Percentiles rank a stretch among this genome's conserved stretches.
phyloP scores from a whole-genome alignment of 1,140 invertebrate species.

The Anastrepha ludens region DNA sequence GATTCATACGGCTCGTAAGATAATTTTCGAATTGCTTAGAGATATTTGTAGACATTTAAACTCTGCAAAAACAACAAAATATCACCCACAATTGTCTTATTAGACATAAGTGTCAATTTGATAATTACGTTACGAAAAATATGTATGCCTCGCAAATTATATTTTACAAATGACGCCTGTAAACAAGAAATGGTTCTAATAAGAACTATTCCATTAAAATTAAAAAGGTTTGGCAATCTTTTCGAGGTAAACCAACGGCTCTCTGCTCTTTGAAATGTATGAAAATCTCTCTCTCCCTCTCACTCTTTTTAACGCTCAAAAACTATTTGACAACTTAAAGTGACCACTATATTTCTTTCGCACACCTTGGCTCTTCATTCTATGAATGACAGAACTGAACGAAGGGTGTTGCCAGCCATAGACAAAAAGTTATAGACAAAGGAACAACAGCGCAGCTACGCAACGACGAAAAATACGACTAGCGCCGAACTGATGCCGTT shows the following conservation, averaged over 20 bases:
- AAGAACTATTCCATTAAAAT: neutral
- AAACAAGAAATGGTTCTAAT: too few relatives aligned
- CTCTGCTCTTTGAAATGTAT: neutral
- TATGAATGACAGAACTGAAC: conserved; percentile 15
- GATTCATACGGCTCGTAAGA: too few relatives aligned
- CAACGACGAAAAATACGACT: conserved; percentile 31
- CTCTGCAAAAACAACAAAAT: too few relatives aligned
- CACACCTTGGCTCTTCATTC: neutral
- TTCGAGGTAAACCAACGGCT: neutral
- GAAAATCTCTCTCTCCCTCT: neutral
- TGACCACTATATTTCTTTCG: neutral
- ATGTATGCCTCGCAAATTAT: too few relatives aligned
- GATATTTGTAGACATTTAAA: too few relatives aligned
- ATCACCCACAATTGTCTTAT: too few relatives aligned
- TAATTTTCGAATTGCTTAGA: too few relatives aligned
- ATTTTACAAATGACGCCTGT: too few relatives aligned
- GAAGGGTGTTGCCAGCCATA: conserved; percentile 39
- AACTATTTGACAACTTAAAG: neutral
- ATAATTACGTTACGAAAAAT: too few relatives aligned
- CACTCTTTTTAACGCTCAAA: conserved; percentile 1
- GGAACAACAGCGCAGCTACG: conserved; percentile 28
- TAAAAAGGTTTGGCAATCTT: neutral
- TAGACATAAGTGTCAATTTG: too few relatives aligned
- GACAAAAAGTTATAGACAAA: conserved; percentile 22
- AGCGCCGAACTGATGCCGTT: neutral